Evolutionary conservation across 2,888 invertebrate species (phyloP).

Genomic region (Agonopterix heracliana): DNA sequence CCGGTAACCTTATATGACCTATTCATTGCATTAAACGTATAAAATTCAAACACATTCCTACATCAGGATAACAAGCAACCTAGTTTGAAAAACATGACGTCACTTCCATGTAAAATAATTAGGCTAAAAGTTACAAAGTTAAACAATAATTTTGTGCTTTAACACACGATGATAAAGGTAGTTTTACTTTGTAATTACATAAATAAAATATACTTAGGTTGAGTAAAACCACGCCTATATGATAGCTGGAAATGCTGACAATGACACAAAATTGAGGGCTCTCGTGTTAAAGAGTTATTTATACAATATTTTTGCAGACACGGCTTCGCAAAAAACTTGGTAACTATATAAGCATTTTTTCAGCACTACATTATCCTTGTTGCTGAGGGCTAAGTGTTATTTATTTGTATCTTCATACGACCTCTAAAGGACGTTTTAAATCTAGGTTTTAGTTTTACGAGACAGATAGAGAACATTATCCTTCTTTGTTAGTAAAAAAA

Average conservation of each 20-base stretch:
- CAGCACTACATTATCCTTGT: too few species aligned
- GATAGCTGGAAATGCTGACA: conserved; percentile 10
- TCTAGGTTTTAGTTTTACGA: too few species aligned
- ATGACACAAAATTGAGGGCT: conserved; percentile 1
- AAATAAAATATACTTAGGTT: conserved; percentile 1
- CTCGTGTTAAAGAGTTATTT: conserved; percentile 4
- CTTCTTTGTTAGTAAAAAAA: too few species aligned
- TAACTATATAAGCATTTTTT: too few species aligned
- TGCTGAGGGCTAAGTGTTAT: too few species aligned
- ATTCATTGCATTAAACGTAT: conserved; percentile 1
- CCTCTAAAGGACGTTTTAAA: too few species aligned
- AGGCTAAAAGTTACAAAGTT: conserved; percentile 15
- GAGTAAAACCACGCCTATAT: conserved; percentile 12
- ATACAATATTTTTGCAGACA: not conserved
- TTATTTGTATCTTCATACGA: too few species aligned
- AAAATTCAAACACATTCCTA: not conserved
- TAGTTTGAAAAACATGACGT: conserved; percentile 6
- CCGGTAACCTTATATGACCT: conserved; percentile 15
- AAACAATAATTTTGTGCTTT: too few species aligned
- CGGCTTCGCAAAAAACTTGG: too few species aligned
- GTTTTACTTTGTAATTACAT: not conserved
- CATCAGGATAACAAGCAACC: not conserved
- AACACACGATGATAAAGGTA: not conserved
- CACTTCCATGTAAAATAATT: conserved; percentile 18
- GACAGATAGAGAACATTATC: too few species aligned